Conservation (phyloP, 2,113 vertebrate species). For the Pollimyrus isidori region DNA sequence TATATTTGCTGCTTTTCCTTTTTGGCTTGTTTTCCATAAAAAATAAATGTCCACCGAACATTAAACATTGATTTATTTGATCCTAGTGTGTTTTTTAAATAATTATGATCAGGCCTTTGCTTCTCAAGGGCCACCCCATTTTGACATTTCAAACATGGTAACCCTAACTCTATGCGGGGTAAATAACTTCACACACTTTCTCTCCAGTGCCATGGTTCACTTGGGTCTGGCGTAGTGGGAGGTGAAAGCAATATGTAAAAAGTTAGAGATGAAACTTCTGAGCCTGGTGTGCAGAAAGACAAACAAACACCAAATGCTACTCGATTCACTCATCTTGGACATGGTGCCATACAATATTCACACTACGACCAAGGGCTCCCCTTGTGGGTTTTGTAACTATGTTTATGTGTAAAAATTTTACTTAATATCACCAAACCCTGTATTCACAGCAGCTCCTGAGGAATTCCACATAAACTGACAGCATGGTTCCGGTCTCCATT, state of each 20-base stretch:
- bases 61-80: neutral
- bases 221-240: neutral
- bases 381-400: neutral
- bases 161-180: neutral
- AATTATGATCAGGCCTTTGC: neutral
- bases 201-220: neutral
- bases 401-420: neutral
- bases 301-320: neutral
- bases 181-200: neutral
- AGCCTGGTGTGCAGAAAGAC: neutral
- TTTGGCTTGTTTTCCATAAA: neutral
- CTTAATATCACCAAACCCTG: neutral
- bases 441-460: neutral
- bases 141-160: neutral
- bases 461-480: neutral
- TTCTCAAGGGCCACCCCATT: neutral
- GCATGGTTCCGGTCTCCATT: neutral
- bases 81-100: neutral
- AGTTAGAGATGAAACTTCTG: conserved; percentile 1
- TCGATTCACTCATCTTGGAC: neutral
- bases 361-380: neutral
- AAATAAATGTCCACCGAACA: neutral
- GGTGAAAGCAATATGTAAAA: neutral
- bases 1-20: neutral
- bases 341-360: neutral